Percentiles rank a stretch among this genome's conserved stretches.
Evolutionary conservation across 2,888 invertebrate species (phyloP).

Genomic region (Podabrus alpinus): DNA sequence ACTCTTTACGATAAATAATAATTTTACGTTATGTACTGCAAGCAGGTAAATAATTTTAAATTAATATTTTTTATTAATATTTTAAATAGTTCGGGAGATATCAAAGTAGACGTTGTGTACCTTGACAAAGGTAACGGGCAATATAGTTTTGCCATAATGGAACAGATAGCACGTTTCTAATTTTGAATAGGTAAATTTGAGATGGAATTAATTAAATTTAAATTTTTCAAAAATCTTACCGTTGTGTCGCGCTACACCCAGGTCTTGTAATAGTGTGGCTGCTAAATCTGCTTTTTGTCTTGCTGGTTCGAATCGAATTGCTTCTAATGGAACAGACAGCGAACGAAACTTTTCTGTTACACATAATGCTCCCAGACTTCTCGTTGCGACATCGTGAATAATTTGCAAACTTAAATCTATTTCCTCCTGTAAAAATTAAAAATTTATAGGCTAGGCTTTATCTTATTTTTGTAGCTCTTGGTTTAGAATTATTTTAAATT

Average conservation of each 20-base stretch:
- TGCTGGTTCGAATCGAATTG: conserved; percentile 73
- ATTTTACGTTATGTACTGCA: no score
- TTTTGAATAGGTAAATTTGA: background rate
- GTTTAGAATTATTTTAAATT: background rate
- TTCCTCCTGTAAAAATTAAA: conserved; percentile 45
- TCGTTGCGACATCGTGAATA: conserved; percentile 75
- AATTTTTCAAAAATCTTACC: conserved; percentile 52
- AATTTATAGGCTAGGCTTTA: background rate
- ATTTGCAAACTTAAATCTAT: conserved; percentile 61
- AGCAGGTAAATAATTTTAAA: no score
- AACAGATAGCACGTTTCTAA: background rate
- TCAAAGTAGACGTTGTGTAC: background rate
- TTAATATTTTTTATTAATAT: no score
- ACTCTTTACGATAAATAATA: no score
- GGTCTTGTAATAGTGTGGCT: conserved; percentile 74
- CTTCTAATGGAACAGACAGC: conserved; percentile 70
- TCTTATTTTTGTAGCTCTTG: background rate
- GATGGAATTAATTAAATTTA: background rate
- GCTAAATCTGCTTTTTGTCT: conserved; percentile 80
- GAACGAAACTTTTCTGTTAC: conserved; percentile 72
- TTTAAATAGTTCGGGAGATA: no score
- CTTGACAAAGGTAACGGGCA: background rate
- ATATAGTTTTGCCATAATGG: background rate
- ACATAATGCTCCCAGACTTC: conserved; percentile 73
- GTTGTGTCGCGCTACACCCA: conserved; percentile 68